phyloP scores from a whole-genome alignment of 2,113 vertebrate genomes.

The Junco hyemalis region DNA sequence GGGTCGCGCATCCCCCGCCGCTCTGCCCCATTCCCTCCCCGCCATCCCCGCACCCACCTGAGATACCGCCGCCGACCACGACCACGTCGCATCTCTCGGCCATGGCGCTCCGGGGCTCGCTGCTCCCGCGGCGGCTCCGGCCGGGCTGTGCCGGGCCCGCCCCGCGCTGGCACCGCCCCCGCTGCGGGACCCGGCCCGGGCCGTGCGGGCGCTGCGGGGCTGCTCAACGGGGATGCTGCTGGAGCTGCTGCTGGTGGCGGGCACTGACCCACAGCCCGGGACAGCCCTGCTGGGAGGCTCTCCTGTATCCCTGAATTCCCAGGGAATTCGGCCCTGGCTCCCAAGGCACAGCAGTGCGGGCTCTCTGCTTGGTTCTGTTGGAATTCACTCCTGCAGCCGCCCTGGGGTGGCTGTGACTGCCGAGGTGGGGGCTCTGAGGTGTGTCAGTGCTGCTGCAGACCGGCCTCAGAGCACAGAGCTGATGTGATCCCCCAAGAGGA shows the following conservation, averaged over 20 bases:
- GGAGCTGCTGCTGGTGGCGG: too few species aligned
- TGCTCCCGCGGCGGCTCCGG: background rate
- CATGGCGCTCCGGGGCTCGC: slow-evolving; percentile 71
- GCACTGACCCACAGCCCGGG: accelerated
- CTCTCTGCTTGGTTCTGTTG: accelerated
- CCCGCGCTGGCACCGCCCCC: background rate
- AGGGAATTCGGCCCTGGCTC: accelerated
- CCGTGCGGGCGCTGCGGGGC: too few species aligned
- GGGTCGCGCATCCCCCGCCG: background rate
- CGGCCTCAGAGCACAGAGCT: accelerated
- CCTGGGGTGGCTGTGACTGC: background rate
- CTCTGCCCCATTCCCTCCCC: too few species aligned
- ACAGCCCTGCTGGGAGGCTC: accelerated
- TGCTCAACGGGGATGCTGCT: too few species aligned
- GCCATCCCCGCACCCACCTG: slow-evolving; percentile 77
- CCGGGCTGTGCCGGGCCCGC: background rate
- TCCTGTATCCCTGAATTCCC: too few species aligned
- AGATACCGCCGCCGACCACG: slow-evolving; percentile 91
- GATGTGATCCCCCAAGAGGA: background rate
- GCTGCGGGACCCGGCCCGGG: background rate
- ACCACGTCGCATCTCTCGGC: slow-evolving; percentile 85
- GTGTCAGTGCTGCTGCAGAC: background rate
- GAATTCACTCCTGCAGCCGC: accelerated
- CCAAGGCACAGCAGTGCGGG: accelerated
- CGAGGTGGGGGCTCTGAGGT: accelerated